Percentiles rank a stretch among this genome's conserved stretches.
These are phyloP conservation scores for Grallaria varia DNA, from an alignment of 2,113 vertebrate species.

Conservation along the genomic window DNA sequence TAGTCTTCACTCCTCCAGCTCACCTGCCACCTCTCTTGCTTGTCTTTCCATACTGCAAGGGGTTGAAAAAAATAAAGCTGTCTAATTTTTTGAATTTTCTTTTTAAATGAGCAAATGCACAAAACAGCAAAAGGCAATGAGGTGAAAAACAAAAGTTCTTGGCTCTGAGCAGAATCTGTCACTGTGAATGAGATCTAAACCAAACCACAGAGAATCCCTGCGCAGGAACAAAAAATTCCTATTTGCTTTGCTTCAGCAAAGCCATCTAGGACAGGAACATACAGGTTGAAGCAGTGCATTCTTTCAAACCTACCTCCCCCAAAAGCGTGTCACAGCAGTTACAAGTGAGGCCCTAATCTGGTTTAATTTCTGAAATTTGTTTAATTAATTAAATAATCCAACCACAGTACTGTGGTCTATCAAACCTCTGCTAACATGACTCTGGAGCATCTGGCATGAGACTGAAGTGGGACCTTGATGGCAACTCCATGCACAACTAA, in stretches of 20 bases:
- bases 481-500: not conserved
- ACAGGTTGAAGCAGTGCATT: not conserved
- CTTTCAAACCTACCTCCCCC: not conserved
- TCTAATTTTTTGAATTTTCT: not conserved
- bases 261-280: not conserved
- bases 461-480: not conserved
- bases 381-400: not conserved
- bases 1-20: not conserved
- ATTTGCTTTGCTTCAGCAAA: not conserved
- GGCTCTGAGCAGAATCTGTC: not conserved
- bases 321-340: not conserved
- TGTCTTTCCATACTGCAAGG: not conserved
- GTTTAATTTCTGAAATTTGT: not conserved
- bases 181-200: not conserved
- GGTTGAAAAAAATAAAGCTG: not conserved
- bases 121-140: not conserved
- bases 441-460: accelerated
- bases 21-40: not conserved
- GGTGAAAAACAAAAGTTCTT: not conserved
- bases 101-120: not conserved
- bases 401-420: not conserved
- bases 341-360: accelerated
- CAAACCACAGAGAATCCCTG: not conserved
- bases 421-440: not conserved
- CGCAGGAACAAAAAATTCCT: not conserved